These are phyloP conservation scores for Nasonia oneida DNA, from an alignment of 2,888 invertebrate species.

Conservation along the genomic window DNA sequence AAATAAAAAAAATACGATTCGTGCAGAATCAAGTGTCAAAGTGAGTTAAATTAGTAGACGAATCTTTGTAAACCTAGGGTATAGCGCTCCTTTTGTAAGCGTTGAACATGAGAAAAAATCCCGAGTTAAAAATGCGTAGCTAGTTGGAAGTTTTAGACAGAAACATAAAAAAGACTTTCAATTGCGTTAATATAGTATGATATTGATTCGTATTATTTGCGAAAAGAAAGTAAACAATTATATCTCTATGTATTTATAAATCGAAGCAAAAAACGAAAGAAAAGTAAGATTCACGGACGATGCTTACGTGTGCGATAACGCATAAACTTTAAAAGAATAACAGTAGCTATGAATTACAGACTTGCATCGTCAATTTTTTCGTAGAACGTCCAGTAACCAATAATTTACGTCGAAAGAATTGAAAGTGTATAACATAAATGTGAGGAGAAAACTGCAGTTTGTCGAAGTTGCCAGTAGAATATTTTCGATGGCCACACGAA, in stretches of 20 bases:
- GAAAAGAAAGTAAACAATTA: constrained; percentile 50
- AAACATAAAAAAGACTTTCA: constrained; percentile 32
- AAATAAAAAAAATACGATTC: constrained; percentile 35
- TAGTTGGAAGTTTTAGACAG: constrained; percentile 35
- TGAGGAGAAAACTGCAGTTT: constrained; percentile 35
- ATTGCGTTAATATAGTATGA: constrained; percentile 36
- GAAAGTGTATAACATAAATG: constrained; percentile 35
- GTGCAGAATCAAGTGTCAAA: constrained; percentile 57
- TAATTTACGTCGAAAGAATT: constrained; percentile 34
- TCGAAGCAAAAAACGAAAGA: constrained; percentile 34
- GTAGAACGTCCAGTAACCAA: constrained; percentile 50
- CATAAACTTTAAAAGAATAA: constrained; percentile 41
- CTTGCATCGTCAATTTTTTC: constrained; percentile 58
- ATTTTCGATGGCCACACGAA: not conserved
- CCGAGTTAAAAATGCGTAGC: constrained; percentile 27
- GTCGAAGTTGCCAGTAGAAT: constrained; percentile 42
- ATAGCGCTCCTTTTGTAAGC: constrained; percentile 53
- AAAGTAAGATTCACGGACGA: constrained; percentile 55
- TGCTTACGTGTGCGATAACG: constrained; percentile 41
- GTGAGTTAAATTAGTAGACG: constrained; percentile 32
- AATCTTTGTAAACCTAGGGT: constrained; percentile 36
- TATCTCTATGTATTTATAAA: constrained; percentile 21
- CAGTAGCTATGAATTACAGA: constrained; percentile 47
- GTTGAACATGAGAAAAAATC: constrained; percentile 23
- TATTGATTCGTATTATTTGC: constrained; percentile 33